Evolutionary conservation across 2,797 vertebrate species (phyloP), one percentile per base, ranked within the genome.

Genomic region (Aplochiton taeniatus): DNA sequence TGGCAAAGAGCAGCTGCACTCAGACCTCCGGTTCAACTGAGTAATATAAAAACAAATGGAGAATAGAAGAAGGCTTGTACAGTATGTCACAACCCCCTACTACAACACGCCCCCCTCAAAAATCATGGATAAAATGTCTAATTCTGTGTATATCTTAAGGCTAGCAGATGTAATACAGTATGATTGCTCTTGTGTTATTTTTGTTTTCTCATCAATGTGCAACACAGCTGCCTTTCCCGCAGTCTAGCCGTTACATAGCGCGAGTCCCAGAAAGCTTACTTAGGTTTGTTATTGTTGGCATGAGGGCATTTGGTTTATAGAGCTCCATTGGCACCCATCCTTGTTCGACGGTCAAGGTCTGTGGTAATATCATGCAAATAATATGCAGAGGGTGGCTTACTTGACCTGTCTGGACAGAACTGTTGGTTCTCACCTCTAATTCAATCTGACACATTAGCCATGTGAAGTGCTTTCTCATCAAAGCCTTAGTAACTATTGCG

Each of bases 331-430:
- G 70, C 72, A 72, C 61, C 17, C 13, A 50, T 56, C 62, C 58
- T 47, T 4, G 16, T 61, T 59, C 53, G 4, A 55, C 53, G 68
- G 75, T 76, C 69, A 75, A 65, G 72, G 70, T 73, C 61, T 68
- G 52, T 53, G 68, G 61, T 81, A 82, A 87, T 86, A 53, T 70
- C 69, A 85, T 86, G 84, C 78, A 79, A 89, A 87, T 82, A 19
- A 73, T 63, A 84, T 80, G 62, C 82, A 68, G 48, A 63, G 67
- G 67, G 42, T 7, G 48, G 72, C 69, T 77, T 54, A 67, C 62
- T 63, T 61, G 49, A 74, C 74, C 68, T 50, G 73, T 59, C 19
- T 68, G 71, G 62, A 66, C 63, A 18, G 51, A 19, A 44, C 84
- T 84, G 89, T 59, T 80, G 65, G 9, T 14, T 65, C 74, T 88